These are phyloP conservation scores for Macrophya alboannulata DNA, from an alignment of 2,888 invertebrate genomes.

Conservation along the genomic window DNA sequence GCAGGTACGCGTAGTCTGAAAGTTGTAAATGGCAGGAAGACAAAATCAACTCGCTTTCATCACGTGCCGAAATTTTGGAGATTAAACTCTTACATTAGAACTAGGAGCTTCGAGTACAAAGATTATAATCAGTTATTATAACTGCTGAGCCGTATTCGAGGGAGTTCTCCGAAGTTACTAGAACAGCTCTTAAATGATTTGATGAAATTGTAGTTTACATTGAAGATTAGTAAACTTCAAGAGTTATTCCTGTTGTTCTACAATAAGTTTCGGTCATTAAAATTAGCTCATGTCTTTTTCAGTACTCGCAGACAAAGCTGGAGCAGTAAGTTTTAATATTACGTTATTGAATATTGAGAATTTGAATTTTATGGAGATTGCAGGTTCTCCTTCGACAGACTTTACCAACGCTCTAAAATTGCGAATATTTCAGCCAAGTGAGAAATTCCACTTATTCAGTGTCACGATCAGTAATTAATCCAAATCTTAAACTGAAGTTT, in stretches of 20 bases:
- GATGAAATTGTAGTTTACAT: not conserved
- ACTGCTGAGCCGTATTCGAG: not conserved
- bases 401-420: not conserved
- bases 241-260: not conserved
- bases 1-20: not conserved
- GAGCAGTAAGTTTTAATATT: not conserved
- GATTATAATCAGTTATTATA: not conserved
- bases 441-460: slow-evolving; percentile 24
- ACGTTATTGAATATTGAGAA: not conserved
- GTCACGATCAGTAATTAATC: slow-evolving; percentile 21
- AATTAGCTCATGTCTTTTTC: not conserved
- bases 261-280: not conserved
- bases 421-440: slow-evolving; percentile 18
- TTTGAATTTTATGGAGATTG: slow-evolving; percentile 35
- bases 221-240: not conserved
- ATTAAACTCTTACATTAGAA: not conserved
- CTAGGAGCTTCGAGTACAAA: not conserved
- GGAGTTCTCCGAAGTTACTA: not conserved
- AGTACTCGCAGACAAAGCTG: not conserved
- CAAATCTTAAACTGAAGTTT: not conserved
- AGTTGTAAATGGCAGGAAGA: not conserved
- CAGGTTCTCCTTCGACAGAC: not conserved
- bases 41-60: slow-evolving; percentile 3
- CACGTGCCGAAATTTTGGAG: not conserved
- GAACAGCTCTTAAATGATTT: not conserved